Evolutionary conservation across 1,140 invertebrate species (phyloP).

Genomic region (Mesaphorura yosii): DNA sequence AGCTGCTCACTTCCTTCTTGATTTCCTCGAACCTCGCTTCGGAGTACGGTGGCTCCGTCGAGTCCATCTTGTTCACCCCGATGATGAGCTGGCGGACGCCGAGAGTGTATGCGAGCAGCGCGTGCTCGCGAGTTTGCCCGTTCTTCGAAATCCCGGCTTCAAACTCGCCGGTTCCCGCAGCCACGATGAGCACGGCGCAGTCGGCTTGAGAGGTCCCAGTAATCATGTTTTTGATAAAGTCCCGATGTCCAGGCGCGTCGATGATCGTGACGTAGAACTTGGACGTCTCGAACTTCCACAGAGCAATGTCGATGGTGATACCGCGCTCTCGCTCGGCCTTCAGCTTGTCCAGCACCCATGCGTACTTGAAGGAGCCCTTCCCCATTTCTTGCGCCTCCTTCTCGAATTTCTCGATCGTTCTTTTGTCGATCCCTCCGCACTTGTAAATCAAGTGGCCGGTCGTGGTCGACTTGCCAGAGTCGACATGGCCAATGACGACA

Average conservation of each 20-base stretch:
- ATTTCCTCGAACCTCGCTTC: conserved; percentile 86
- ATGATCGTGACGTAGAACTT: conserved; percentile 99
- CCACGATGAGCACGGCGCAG: conserved; percentile 94
- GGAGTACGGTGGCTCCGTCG: conserved; percentile 89
- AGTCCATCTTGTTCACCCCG: conserved; percentile 97
- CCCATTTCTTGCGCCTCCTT: conserved; percentile 97
- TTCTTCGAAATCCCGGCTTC: conserved; percentile 99
- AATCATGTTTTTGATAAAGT: conserved; percentile 99
- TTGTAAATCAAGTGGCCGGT: conserved; percentile 95
- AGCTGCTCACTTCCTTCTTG: conserved; percentile 86
- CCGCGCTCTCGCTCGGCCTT: conserved; percentile 98
- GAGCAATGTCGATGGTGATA: conserved; percentile 99
- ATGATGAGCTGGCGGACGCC: conserved; percentile 98
- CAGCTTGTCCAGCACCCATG: conserved; percentile 96
- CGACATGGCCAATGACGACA: conserved; percentile 94
- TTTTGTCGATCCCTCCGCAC: conserved; percentile 92
- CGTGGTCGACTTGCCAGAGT: conserved; percentile 92
- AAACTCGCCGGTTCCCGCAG: conserved; percentile 69
- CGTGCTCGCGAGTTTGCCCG: conserved; percentile 97
- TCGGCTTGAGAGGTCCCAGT: conserved; percentile 96
- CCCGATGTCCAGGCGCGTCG: conserved; percentile 96
- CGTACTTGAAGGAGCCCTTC: conserved; percentile 94
- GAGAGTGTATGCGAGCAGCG: conserved; percentile 89
- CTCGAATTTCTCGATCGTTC: conserved; percentile 93
- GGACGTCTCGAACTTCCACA: conserved; percentile 97